Evolutionary conservation across 2,113 vertebrate genomes (phyloP).

Genomic region (Phoxinus phoxinus): DNA sequence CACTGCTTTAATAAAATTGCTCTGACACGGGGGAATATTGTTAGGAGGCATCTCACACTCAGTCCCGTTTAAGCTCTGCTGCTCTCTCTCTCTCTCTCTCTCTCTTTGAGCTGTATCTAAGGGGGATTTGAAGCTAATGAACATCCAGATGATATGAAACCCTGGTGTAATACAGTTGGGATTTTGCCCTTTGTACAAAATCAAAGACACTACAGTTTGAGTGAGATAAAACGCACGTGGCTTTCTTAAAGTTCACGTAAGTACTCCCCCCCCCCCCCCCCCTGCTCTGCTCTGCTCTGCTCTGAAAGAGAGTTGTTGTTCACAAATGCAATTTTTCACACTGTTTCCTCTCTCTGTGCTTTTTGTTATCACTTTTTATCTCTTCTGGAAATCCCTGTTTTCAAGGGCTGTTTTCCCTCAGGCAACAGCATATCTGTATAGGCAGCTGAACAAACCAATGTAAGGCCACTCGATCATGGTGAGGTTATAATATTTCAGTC

Average conservation of each 20-base stretch:
- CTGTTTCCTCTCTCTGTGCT: background rate
- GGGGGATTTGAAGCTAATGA: constrained; percentile 1
- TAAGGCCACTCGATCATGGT: background rate
- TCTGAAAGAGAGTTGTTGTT: background rate
- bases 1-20: background rate
- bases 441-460: constrained; percentile 17
- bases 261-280: background rate
- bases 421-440: background rate
- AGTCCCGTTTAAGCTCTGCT: background rate
- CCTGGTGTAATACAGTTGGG: background rate
- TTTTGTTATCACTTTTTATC: background rate
- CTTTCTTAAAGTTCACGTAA: background rate
- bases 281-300: background rate
- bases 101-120: background rate
- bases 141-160: background rate
- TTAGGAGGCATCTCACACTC: background rate
- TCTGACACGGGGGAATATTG: background rate
- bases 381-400: background rate
- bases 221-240: background rate
- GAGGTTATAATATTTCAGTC: background rate
- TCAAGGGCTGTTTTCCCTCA: background rate
- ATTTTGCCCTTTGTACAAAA: constrained; percentile 1
- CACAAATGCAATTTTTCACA: background rate
- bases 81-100: background rate
- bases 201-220: constrained; percentile 10